Conservation (phyloP, 2,888 invertebrate genomes). For the Selenia dentaria region DNA sequence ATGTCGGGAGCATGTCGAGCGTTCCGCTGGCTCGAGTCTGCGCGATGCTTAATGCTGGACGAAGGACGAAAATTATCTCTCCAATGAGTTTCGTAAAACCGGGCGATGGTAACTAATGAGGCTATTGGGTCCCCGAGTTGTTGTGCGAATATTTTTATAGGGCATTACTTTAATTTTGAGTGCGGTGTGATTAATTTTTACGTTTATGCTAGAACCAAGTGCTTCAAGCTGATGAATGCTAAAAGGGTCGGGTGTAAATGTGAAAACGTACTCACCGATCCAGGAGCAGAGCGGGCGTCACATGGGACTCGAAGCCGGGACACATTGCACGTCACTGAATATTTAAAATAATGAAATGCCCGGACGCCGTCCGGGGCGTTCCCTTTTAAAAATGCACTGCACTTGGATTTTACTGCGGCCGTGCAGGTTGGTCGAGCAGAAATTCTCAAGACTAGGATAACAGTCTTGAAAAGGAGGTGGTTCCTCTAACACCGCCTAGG, state of each 20-base stretch:
- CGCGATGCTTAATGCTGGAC: constrained; percentile 72
- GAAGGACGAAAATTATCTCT: constrained; percentile 77
- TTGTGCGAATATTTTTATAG: constrained; percentile 75
- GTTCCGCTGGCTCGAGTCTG: constrained; percentile 59
- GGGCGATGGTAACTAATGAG: constrained; percentile 75
- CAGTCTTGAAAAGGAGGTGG: constrained; percentile 74
- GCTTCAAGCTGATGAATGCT: constrained; percentile 48
- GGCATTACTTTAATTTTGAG: constrained; percentile 75
- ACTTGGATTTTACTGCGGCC: constrained; percentile 74
- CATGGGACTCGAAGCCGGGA: constrained; percentile 53
- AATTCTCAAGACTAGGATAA: constrained; percentile 66
- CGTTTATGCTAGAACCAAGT: constrained; percentile 54
- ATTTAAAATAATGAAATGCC: constrained; percentile 81
- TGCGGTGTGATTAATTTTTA: constrained; percentile 68
- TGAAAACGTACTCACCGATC: constrained; percentile 63
- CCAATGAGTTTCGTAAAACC: constrained; percentile 79
- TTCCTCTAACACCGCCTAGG: constrained; percentile 48
- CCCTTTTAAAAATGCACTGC: constrained; percentile 83
- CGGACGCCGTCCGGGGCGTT: constrained; percentile 68
- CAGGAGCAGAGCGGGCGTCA: constrained; percentile 45
- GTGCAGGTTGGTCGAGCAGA: constrained; percentile 78
- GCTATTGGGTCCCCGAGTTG: constrained; percentile 71
- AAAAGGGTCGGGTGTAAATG: constrained; percentile 52
- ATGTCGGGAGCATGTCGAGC: constrained; percentile 72
- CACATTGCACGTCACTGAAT: constrained; percentile 79